Conservation (phyloP, 2,888 invertebrate species). For the Dyspetes luteomarginatus region DNA sequence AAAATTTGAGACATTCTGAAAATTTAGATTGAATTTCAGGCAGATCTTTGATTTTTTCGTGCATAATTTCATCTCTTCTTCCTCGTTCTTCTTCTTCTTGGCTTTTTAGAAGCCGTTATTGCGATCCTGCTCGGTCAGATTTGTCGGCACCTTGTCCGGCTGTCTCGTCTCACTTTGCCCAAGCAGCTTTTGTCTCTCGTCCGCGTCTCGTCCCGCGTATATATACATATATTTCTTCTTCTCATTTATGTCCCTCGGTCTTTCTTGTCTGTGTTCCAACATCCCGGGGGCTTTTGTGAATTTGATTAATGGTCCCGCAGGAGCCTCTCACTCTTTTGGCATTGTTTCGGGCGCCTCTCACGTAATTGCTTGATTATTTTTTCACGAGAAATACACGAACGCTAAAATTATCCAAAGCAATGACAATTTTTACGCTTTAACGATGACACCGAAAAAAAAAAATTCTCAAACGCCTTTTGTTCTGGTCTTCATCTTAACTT, state of each 20-base stretch:
- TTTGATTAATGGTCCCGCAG: slow-evolving; percentile 66
- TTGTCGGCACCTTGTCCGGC: slow-evolving; percentile 53
- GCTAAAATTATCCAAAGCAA: slow-evolving; percentile 6
- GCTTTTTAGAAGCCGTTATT: slow-evolving; percentile 71
- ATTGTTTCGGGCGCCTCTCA: slow-evolving; percentile 57
- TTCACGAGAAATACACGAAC: slow-evolving; percentile 21
- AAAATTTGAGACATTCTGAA: neutral
- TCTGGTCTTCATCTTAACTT: neutral
- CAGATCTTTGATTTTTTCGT: neutral
- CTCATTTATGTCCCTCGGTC: slow-evolving; percentile 36
- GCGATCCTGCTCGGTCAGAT: slow-evolving; percentile 65
- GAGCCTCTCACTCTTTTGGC: slow-evolving; percentile 55
- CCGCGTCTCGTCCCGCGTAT: slow-evolving; percentile 14
- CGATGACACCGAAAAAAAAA: neutral
- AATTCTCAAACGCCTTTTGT: slow-evolving; percentile 12
- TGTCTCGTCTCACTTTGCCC: slow-evolving; percentile 45
- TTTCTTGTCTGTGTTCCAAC: slow-evolving; percentile 19
- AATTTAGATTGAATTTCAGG: neutral
- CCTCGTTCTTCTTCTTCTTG: slow-evolving; percentile 9
- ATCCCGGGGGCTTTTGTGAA: slow-evolving; percentile 57
- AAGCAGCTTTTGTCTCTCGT: slow-evolving; percentile 44
- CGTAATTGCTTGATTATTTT: slow-evolving; percentile 66
- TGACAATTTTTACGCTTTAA: neutral
- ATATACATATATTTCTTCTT: slow-evolving; percentile 33
- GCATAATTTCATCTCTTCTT: neutral